A percentile compares a stretch with the other conserved stretches of the same genome.
phyloP scores from a whole-genome alignment of 2,113 vertebrate species.

The Macrotus californicus region DNA sequence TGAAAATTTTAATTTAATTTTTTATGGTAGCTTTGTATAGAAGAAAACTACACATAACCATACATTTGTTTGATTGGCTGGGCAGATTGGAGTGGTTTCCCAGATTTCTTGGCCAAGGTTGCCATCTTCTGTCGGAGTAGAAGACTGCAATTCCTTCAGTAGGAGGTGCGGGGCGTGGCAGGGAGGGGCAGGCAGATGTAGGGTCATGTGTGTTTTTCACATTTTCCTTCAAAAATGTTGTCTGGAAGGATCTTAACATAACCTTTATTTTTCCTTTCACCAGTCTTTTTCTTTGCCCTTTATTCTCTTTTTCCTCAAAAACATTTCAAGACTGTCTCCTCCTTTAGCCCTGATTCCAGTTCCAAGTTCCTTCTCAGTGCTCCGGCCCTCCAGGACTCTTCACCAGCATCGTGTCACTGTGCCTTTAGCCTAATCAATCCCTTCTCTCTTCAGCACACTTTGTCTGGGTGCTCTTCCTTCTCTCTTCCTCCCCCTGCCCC shows the following conservation, averaged over 20 bases:
- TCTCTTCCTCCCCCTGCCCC: fast-evolving
- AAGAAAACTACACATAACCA: neutral
- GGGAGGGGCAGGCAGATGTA: neutral
- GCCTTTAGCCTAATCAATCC: neutral
- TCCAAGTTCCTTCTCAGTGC: neutral
- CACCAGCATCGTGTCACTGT: neutral
- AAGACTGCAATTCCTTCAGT: neutral
- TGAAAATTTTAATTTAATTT: neutral
- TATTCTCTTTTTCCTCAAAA: neutral
- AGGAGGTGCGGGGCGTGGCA: neutral
- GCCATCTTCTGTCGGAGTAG: constrained; percentile 8
- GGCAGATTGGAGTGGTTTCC: neutral
- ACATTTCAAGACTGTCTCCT: neutral
- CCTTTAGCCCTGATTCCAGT: neutral
- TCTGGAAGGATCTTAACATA: neutral
- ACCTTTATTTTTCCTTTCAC: neutral
- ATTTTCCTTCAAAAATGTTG: neutral
- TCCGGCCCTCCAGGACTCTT: neutral
- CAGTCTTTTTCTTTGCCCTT: neutral
- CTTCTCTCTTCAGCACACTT: neutral
- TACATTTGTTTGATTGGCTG: neutral
- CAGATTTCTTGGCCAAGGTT: constrained; percentile 13
- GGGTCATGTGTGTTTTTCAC: neutral
- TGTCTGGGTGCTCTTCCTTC: neutral
- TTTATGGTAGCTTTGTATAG: neutral